A percentile compares a stretch with the other conserved stretches of the same genome.
Evolutionary conservation across 2,888 invertebrate species (phyloP).

Genomic region (Troilus luridus): DNA sequence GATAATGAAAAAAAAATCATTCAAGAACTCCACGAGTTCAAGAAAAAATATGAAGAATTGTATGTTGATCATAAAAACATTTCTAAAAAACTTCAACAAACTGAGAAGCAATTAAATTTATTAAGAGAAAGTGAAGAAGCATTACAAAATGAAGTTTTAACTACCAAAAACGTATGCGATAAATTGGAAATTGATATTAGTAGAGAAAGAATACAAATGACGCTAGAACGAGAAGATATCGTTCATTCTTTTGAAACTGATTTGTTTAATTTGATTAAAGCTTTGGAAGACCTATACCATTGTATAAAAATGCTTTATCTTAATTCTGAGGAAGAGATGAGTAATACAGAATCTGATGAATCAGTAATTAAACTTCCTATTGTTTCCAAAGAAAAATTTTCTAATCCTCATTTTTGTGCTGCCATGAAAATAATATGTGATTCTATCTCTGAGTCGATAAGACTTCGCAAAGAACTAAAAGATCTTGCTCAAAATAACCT

Average conservation of each 20-base stretch:
- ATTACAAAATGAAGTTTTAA: slow-evolving; percentile 9
- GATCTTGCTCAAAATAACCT: slow-evolving; percentile 19
- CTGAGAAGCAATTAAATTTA: neutral
- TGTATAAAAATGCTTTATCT: neutral
- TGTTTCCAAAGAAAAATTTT: slow-evolving; percentile 27
- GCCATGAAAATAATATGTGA: slow-evolving; percentile 24
- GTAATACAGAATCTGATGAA: slow-evolving; percentile 22
- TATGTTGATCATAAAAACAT: slow-evolving; percentile 27
- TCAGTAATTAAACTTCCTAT: neutral
- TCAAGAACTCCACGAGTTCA: slow-evolving; percentile 34
- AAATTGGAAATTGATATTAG: slow-evolving; percentile 41
- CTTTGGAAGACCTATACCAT: slow-evolving; percentile 49
- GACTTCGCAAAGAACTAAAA: slow-evolving; percentile 27
- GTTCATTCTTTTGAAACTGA: slow-evolving; percentile 56
- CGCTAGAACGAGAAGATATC: neutral
- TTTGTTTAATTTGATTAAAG: slow-evolving; percentile 52
- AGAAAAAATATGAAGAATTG: slow-evolving; percentile 8
- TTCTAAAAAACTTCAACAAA: neutral
- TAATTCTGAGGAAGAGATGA: neutral
- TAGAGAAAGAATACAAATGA: slow-evolving; percentile 1
- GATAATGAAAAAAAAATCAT: slow-evolving; percentile 42
- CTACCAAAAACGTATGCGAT: slow-evolving; percentile 2
- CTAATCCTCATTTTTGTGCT: slow-evolving; percentile 15
- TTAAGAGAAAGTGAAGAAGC: slow-evolving; percentile 28
- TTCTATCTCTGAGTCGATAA: slow-evolving; percentile 29